Conservation (phyloP, 2,113 vertebrate species). For the Hemiprocne comata region DNA sequence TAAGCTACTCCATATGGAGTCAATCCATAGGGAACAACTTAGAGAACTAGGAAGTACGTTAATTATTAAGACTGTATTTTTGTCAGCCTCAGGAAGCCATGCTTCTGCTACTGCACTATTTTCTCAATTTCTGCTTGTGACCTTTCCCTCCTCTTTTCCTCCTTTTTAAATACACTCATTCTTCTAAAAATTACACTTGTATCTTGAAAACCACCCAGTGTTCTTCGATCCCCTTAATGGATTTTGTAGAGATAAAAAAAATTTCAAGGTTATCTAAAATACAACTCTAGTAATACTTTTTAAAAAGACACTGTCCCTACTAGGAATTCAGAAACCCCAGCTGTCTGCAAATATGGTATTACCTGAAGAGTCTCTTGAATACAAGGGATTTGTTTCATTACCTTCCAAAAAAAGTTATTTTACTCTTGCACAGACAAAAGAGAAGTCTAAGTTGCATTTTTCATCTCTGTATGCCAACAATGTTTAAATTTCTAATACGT, state of each 20-base stretch:
- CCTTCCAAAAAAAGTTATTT: not conserved
- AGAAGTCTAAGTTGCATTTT: not conserved
- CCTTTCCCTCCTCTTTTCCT: not conserved
- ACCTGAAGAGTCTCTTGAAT: not conserved
- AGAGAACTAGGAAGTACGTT: not conserved
- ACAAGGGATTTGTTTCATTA: not conserved
- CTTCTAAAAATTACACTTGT: not conserved
- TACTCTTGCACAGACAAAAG: not conserved
- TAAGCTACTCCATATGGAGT: not conserved
- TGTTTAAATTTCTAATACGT: not conserved
- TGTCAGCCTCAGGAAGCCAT: not conserved
- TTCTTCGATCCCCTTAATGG: not conserved
- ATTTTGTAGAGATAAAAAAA: not conserved
- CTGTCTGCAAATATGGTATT: not conserved
- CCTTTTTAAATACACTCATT: not conserved
- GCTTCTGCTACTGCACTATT: not conserved
- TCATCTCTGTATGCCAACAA: not conserved
- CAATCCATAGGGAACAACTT: not conserved
- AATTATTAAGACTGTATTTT: not conserved
- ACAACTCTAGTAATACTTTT: not conserved
- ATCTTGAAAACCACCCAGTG: not conserved
- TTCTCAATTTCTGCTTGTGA: not conserved
- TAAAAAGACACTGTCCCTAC: not conserved
- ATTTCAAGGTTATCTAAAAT: not conserved
- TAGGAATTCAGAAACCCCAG: not conserved